A percentile compares a stretch with the other conserved stretches of the same genome.
phyloP scores from a whole-genome alignment of 2,888 invertebrate species.

The Silvanus unidentatus region DNA sequence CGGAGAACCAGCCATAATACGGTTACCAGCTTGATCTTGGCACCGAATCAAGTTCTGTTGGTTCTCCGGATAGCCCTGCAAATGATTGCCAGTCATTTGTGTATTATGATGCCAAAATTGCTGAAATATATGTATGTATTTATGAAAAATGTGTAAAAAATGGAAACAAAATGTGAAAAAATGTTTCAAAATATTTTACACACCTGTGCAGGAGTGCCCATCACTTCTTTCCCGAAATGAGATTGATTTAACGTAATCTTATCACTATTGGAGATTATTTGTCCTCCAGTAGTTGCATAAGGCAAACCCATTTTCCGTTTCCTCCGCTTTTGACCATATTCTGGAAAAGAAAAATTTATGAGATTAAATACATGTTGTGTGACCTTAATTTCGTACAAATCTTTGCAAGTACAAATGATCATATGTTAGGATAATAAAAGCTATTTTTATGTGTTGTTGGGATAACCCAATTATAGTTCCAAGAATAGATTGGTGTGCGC shows the following conservation, averaged over 20 bases:
- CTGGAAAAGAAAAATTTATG: slow-evolving; percentile 34
- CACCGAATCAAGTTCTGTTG: slow-evolving; percentile 39
- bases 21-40: slow-evolving; percentile 37
- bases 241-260: slow-evolving; percentile 50
- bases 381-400: slow-evolving; percentile 10
- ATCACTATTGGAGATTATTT: slow-evolving; percentile 61
- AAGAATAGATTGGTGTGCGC: slow-evolving; percentile 9
- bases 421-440: slow-evolving; percentile 11
- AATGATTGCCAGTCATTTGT: slow-evolving; percentile 25
- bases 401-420: slow-evolving; percentile 2
- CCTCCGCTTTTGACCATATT: slow-evolving; percentile 57
- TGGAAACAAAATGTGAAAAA: neutral
- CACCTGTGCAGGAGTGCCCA: slow-evolving; percentile 39
- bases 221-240: slow-evolving; percentile 37
- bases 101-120: slow-evolving; percentile 35
- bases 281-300: slow-evolving; percentile 53
- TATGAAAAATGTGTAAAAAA: neutral
- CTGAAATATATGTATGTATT: slow-evolving; percentile 13
- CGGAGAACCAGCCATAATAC: slow-evolving; percentile 32
- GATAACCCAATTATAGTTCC: slow-evolving; percentile 14
- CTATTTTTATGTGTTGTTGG: slow-evolving; percentile 11
- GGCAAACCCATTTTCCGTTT: slow-evolving; percentile 57
- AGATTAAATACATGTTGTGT: slow-evolving; percentile 1
- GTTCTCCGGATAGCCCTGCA: slow-evolving; percentile 33
- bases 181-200: slow-evolving; percentile 7